These are phyloP conservation scores for Notiomystis cincta DNA, from an alignment of 2,113 vertebrate genomes.

Conservation along the genomic window DNA sequence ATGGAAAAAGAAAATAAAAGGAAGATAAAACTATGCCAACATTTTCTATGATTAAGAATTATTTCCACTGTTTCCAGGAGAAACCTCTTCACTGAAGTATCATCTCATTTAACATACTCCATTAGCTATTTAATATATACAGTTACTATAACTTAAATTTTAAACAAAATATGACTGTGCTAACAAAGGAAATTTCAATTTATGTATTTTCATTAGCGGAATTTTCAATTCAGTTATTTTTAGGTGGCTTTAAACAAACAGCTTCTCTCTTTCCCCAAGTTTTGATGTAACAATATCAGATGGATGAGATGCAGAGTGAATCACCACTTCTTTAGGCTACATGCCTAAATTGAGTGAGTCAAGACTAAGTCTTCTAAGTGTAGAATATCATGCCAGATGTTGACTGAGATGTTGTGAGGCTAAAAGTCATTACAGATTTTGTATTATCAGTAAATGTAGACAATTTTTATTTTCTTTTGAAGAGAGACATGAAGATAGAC, in stretches of 20 bases:
- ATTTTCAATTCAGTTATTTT: neutral
- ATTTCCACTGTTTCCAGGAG: neutral
- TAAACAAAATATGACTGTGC: neutral
- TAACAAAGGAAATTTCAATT: neutral
- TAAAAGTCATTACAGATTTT: slow-evolving; percentile 24
- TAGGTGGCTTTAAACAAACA: neutral
- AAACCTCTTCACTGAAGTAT: neutral
- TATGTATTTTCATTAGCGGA: too few species aligned
- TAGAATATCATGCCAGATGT: slow-evolving; percentile 42
- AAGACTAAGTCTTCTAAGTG: slow-evolving; percentile 32
- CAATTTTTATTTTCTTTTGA: slow-evolving; percentile 8
- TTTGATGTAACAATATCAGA: neutral
- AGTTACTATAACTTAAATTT: neutral
- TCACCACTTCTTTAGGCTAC: slow-evolving; percentile 35
- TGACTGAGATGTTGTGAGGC: slow-evolving; percentile 45
- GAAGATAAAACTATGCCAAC: neutral
- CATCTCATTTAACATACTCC: neutral
- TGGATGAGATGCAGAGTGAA: neutral
- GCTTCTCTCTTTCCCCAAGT: neutral
- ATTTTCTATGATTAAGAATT: neutral
- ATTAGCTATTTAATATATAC: neutral
- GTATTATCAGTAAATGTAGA: neutral
- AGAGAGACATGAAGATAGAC: neutral
- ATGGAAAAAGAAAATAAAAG: neutral
- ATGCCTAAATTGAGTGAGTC: slow-evolving; percentile 28